These are phyloP conservation scores for Orthonychiurus folsomi DNA, from an alignment of 2,888 invertebrate genomes.

Conservation along the genomic window DNA sequence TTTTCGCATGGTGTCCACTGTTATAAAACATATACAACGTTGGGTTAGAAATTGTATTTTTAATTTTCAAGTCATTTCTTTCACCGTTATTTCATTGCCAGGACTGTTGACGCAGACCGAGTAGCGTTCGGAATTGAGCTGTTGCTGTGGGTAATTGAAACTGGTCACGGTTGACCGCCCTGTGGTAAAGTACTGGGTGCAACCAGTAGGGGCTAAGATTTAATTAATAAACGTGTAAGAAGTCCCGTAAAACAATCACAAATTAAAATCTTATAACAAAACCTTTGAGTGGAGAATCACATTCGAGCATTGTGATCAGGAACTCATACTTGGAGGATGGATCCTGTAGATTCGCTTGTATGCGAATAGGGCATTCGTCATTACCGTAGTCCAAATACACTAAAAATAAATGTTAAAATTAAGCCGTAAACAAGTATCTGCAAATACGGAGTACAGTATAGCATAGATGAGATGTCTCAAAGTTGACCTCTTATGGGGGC, in stretches of 20 bases:
- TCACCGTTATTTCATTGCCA: conserved; percentile 2
- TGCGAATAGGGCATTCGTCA: not conserved
- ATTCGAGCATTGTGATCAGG: conserved; percentile 12
- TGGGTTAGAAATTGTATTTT: too few relatives aligned
- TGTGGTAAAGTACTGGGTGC: conserved; percentile 10
- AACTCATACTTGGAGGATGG: conserved; percentile 9
- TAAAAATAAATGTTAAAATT: not conserved
- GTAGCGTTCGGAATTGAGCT: conserved; percentile 16
- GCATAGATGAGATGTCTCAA: too few relatives aligned
- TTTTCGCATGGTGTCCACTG: not conserved
- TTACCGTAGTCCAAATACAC: conserved; percentile 12
- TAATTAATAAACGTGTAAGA: too few relatives aligned
- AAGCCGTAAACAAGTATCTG: too few relatives aligned
- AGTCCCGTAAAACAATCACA: too few relatives aligned
- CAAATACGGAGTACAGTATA: not conserved
- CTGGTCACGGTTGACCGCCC: conserved; percentile 5
- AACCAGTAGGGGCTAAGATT: conserved; percentile 14
- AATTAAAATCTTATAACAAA: too few relatives aligned
- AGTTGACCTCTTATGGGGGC: too few relatives aligned
- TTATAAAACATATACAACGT: too few relatives aligned
- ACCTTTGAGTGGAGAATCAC: conserved; percentile 9
- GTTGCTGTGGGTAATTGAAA: conserved; percentile 20
- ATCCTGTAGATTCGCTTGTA: conserved; percentile 4
- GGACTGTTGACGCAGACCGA: conserved; percentile 12
- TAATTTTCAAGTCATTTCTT: too few relatives aligned